Evolutionary conservation across 2,888 invertebrate genomes (phyloP), one percentile per base, ranked within the genome.

Genomic region (Chymomyza caudatula): DNA sequence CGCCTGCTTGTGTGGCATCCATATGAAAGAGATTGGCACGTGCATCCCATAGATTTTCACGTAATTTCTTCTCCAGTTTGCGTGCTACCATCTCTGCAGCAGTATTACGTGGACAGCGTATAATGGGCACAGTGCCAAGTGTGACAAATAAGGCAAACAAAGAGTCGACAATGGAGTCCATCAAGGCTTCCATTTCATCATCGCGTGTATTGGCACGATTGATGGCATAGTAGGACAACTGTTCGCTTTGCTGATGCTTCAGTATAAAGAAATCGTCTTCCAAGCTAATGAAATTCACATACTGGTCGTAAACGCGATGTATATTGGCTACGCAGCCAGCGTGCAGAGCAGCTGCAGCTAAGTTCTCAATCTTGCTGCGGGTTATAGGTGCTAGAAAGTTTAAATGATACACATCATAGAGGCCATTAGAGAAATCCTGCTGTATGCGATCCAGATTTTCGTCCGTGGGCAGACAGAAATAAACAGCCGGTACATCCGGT

Each of bases 21-120:
- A 95, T 94, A 82, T 95, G 95, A 89, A 99, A 99, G 54, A 99
- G 92, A 91, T 98, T 98, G 90, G 98, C 99, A 84, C 98, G 93
- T 0, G 98, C 95, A 91, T 99, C 99, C 92, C 98, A 95, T 13
- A 99, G 92, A 91, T 98, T 99, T 89, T 99, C 99, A 61, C 98
- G 92, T 60, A 99, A 91, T 90, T 99, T 99, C 90, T 98, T 98
- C 86, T 99, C 98, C 69, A 99, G 92, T 90, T 98, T 98, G 89
- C 96, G 96, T 0, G 98, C 98, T 0, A 99, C 98, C 96, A 98
- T 97, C 92, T 99, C 99, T 0, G 99, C 99, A 0, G 99, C 98
- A 91, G 98, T 98, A 57, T 98, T 98, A 90, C 96, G 94, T 5
- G 97, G 97, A 90, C 97, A 90, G 6, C 89, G 86, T 59, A 92